Conservation (phyloP, 2,888 invertebrate species). For the Steromphala cineraria region DNA sequence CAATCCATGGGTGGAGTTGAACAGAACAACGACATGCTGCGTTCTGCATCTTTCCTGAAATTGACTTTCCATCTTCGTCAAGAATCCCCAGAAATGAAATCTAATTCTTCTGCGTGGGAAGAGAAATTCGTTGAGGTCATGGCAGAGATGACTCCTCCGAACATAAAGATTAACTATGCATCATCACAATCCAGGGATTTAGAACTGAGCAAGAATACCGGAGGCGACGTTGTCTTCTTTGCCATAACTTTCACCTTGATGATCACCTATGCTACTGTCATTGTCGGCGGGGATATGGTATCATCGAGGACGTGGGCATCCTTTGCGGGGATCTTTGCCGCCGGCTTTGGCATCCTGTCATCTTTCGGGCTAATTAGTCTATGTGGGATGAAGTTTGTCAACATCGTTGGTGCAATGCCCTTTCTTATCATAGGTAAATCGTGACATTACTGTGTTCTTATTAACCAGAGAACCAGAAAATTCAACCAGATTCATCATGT, state of each 20-base stretch:
- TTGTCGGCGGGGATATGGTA: conserved; percentile 30
- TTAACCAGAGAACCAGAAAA: too few relatives aligned
- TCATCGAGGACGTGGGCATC: conserved; percentile 41
- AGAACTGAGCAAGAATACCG: conserved; percentile 45
- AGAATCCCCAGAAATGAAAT: not conserved
- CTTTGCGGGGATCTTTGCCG: conserved; percentile 49
- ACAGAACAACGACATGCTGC: not conserved
- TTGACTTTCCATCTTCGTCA: not conserved
- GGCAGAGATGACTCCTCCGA: not conserved
- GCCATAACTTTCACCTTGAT: conserved; percentile 34
- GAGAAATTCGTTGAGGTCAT: not conserved
- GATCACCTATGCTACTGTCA: conserved; percentile 40
- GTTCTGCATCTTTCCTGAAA: not conserved
- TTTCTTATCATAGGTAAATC: conserved; percentile 56
- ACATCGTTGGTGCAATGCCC: conserved; percentile 59
- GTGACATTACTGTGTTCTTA: too few relatives aligned
- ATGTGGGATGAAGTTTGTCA: conserved; percentile 50
- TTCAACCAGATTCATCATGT: too few relatives aligned
- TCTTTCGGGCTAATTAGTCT: conserved; percentile 50
- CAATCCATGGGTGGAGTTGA: not conserved
- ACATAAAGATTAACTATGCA: conserved; percentile 29
- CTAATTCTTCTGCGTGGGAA: not conserved
- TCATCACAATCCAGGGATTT: conserved; percentile 50
- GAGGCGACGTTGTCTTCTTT: conserved; percentile 36
- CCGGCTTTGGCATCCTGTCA: conserved; percentile 53